These are phyloP conservation scores for Acleris holmiana DNA, from an alignment of 2,888 invertebrate genomes.

Conservation along the genomic window DNA sequence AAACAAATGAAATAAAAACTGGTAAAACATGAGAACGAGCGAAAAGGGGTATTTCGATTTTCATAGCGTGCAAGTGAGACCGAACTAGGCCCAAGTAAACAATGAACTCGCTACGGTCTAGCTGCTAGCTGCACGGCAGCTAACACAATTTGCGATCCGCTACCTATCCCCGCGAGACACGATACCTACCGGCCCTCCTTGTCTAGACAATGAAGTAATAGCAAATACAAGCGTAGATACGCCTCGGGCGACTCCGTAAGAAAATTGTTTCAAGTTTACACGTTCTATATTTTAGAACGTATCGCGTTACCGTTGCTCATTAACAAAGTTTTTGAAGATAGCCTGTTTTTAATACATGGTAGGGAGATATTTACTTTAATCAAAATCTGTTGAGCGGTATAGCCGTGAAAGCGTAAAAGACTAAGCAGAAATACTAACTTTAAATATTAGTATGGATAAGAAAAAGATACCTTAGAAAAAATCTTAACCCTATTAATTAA, in stretches of 20 bases:
- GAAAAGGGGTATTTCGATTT: too few relatives aligned
- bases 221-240: conserved; percentile 38
- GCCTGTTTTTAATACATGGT: too few relatives aligned
- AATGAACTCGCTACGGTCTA: conserved; percentile 63
- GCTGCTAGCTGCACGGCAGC: conserved; percentile 46
- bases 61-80: conserved; percentile 8
- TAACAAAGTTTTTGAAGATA: not conserved
- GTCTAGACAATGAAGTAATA: conserved; percentile 67
- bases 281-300: not conserved
- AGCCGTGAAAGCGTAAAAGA: too few relatives aligned
- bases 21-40: too few relatives aligned
- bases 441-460: too few relatives aligned
- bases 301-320: conserved; percentile 4
- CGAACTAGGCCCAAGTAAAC: conserved; percentile 19
- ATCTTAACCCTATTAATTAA: too few relatives aligned
- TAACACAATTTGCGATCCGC: conserved; percentile 76
- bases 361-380: too few relatives aligned
- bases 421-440: too few relatives aligned
- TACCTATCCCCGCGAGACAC: conserved; percentile 66
- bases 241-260: conserved; percentile 28
- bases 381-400: too few relatives aligned
- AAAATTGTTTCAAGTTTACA: conserved; percentile 34
- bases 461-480: too few relatives aligned
- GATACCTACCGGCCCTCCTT: conserved; percentile 61
- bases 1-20: too few relatives aligned